Percentiles rank a stretch among this genome's conserved stretches.
phyloP scores from a whole-genome alignment of 1,140 invertebrate species.

The Nasonia giraulti region DNA sequence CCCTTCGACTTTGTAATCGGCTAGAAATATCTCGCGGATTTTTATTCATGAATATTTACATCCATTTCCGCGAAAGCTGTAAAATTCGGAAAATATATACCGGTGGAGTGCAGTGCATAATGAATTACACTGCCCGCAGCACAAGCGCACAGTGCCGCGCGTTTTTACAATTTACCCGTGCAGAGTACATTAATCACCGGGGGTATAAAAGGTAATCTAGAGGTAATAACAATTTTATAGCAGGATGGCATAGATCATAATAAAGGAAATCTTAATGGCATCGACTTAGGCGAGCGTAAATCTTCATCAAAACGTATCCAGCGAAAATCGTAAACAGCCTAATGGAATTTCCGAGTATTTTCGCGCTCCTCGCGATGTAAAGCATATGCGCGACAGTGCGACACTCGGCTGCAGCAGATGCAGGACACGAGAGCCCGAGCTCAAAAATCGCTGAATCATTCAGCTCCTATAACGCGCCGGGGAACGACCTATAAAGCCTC shows the following conservation, averaged over 20 bases:
- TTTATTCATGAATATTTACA: not conserved
- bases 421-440: too few species aligned
- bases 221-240: constrained; percentile 46
- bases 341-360: constrained; percentile 33
- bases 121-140: not conserved
- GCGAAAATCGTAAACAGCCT: constrained; percentile 31
- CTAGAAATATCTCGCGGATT: not conserved
- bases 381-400: too few species aligned
- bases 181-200: constrained; percentile 33
- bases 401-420: not conserved
- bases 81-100: constrained; percentile 18
- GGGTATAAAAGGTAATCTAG: constrained; percentile 38
- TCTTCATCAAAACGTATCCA: constrained; percentile 44
- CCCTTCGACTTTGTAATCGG: too few species aligned
- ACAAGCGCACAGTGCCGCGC: not conserved
- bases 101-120: not conserved
- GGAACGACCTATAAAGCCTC: not conserved
- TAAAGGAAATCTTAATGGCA: constrained; percentile 42
- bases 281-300: constrained; percentile 28
- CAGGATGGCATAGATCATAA: constrained; percentile 37
- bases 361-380: too few species aligned
- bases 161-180: constrained; percentile 25
- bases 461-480: too few species aligned
- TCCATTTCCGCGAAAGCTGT: not conserved
- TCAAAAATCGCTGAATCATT: too few species aligned